Conservation (phyloP, 2,113 vertebrate species). For the Chrysemys picta region DNA sequence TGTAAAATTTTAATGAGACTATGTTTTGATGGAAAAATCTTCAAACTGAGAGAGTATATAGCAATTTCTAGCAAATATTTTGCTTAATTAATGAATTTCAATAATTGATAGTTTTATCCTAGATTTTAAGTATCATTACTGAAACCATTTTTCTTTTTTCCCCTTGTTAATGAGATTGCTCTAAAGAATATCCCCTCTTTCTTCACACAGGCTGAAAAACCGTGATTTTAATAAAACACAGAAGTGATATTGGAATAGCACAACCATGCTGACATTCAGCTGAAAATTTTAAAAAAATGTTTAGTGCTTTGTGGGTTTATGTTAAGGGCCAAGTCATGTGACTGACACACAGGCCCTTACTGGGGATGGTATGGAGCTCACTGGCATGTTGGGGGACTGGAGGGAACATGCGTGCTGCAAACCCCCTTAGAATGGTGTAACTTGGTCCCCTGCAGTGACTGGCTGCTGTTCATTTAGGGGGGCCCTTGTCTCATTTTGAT, state of each 20-base stretch:
- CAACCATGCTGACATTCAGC: not conserved
- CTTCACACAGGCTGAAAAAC: slow-evolving; percentile 19
- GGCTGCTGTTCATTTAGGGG: not conserved
- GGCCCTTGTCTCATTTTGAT: not conserved
- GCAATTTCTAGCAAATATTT: slow-evolving; percentile 77
- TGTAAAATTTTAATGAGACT: slow-evolving; percentile 77
- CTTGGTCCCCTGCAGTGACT: not conserved
- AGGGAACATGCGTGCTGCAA: not conserved
- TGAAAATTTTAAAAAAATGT: not conserved
- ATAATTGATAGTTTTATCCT: slow-evolving; percentile 70
- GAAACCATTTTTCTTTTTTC: slow-evolving; percentile 49
- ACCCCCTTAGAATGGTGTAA: not conserved
- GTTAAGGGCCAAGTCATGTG: not conserved
- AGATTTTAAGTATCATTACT: slow-evolving; percentile 67
- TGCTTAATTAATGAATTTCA: slow-evolving; percentile 77
- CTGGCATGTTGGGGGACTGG: accelerated
- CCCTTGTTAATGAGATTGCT: slow-evolving; percentile 62
- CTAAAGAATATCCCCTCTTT: slow-evolving; percentile 30
- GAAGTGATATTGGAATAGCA: not conserved
- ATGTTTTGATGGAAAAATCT: slow-evolving; percentile 74
- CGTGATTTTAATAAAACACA: not conserved
- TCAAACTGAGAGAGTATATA: slow-evolving; percentile 62
- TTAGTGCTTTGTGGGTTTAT: not conserved
- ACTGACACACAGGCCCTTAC: not conserved
- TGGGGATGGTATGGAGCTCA: accelerated